Conservation (phyloP, 2,888 invertebrate genomes). For the Pristionchus arcanus region DNA sequence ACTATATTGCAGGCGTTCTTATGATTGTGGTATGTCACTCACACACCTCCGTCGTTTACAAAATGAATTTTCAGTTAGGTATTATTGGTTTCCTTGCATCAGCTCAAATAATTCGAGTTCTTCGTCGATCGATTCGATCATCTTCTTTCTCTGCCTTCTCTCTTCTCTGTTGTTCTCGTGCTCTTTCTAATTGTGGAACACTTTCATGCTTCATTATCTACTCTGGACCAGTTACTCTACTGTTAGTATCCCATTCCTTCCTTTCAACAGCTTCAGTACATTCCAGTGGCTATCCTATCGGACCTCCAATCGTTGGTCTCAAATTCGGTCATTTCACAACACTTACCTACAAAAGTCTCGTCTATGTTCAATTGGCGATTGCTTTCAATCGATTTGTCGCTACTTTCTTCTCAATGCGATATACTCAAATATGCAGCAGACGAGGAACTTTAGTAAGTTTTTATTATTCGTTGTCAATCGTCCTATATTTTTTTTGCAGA, state of each 20-base stretch:
- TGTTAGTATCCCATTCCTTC: not conserved
- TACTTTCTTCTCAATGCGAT: slow-evolving; percentile 45
- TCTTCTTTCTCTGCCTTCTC: slow-evolving; percentile 50
- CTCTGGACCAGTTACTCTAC: slow-evolving; percentile 42
- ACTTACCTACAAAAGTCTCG: slow-evolving; percentile 50
- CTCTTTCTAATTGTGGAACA: slow-evolving; percentile 50
- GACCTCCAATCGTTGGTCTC: slow-evolving; percentile 45
- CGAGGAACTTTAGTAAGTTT: slow-evolving; percentile 44
- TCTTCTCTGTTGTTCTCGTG: slow-evolving; percentile 47
- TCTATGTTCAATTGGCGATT: slow-evolving; percentile 49
- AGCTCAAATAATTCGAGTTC: not conserved
- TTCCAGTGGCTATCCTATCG: slow-evolving; percentile 32
- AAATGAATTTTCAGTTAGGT: slow-evolving; percentile 44
- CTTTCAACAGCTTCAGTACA: not conserved
- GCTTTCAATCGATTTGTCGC: slow-evolving; percentile 51
- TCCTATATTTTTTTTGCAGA: not conserved
- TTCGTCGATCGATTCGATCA: slow-evolving; percentile 14
- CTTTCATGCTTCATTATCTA: slow-evolving; percentile 49
- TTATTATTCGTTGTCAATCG: not conserved
- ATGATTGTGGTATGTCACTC: slow-evolving; percentile 30
- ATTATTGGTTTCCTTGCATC: slow-evolving; percentile 20
- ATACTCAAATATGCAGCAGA: slow-evolving; percentile 22
- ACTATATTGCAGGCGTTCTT: slow-evolving; percentile 41
- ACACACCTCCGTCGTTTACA: not conserved
- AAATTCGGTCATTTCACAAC: slow-evolving; percentile 52